phyloP scores from a whole-genome alignment of 1,140 invertebrate genomes.

The Cydia pomonella region DNA sequence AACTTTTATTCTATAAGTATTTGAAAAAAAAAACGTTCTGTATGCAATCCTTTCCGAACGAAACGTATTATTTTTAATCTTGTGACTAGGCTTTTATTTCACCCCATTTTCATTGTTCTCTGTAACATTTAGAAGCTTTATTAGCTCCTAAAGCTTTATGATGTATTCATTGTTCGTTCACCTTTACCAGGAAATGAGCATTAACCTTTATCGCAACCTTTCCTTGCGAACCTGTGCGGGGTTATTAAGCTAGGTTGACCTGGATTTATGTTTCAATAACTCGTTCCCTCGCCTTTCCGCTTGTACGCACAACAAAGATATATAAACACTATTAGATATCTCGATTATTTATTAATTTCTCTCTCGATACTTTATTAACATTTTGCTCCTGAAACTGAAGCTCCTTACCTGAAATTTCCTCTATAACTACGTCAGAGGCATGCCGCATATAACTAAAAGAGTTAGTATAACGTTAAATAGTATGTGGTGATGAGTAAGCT shows the following conservation, averaged over 20 bases:
- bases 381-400: neutral
- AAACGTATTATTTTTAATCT: neutral
- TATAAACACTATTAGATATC: neutral
- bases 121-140: slow-evolving; percentile 22
- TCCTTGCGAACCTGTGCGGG: slow-evolving; percentile 33
- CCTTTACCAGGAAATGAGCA: slow-evolving; percentile 34
- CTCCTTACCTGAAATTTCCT: too few relatives aligned
- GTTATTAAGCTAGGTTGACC: slow-evolving; percentile 40
- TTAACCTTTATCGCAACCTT: slow-evolving; percentile 38
- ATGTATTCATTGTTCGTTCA: slow-evolving; percentile 29
- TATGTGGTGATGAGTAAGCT: too few relatives aligned
- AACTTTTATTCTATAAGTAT: neutral
- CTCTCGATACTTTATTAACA: too few relatives aligned
- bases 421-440: too few relatives aligned
- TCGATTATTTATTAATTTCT: too few relatives aligned
- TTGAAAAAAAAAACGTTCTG: neutral
- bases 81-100: neutral
- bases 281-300: slow-evolving; percentile 6
- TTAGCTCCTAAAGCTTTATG: slow-evolving; percentile 27
- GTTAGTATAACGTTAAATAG: too few relatives aligned
- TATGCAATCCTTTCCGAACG: neutral
- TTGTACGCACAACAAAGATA: neutral
- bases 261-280: slow-evolving; percentile 49
- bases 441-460: too few relatives aligned
- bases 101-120: neutral